phyloP scores from a whole-genome alignment of 30 jellyfish, hydroid and myxozoan genomes.

The Rhopilema esculentum region DNA sequence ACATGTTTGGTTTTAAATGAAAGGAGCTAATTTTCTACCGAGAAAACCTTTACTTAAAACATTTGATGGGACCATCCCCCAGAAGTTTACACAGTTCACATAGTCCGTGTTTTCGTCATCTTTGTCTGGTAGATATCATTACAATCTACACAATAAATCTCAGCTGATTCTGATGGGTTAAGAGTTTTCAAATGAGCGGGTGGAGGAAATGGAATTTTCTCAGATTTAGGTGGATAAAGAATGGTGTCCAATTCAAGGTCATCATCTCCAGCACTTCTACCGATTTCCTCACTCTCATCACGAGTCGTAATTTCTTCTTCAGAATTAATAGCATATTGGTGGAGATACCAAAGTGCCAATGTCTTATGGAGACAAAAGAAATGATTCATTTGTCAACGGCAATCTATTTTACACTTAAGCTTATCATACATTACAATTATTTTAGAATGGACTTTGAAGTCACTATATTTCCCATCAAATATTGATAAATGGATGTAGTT shows the following conservation, averaged over 20 bases:
- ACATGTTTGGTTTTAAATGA: slow-evolving; percentile 3
- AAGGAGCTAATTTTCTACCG: background rate
- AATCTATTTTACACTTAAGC: background rate
- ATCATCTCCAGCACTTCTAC: background rate
- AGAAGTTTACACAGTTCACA: slow-evolving; percentile 4
- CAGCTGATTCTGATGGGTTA: background rate
- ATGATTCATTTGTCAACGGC: background rate
- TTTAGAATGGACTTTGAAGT: slow-evolving; percentile 1
- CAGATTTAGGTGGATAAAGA: background rate
- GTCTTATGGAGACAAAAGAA: slow-evolving; percentile 34
- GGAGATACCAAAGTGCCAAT: slow-evolving; percentile 42
- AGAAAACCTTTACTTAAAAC: background rate
- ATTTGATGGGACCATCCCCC: background rate
- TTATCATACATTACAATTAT: slow-evolving; percentile 8
- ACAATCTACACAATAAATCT: background rate
- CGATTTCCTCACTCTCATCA: background rate
- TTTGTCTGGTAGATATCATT: background rate
- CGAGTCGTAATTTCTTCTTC: background rate
- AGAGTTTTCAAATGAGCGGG: background rate
- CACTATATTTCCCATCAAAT: background rate
- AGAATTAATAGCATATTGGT: slow-evolving; percentile 3
- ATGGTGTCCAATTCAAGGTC: background rate
- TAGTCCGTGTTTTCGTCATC: slow-evolving; percentile 11
- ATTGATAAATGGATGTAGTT: slow-evolving; percentile 6
- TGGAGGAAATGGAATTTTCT: slow-evolving; percentile 1